A percentile compares a stretch with the other conserved stretches of the same genome.
These are phyloP conservation scores for Thera obeliscata DNA, from an alignment of 2,888 invertebrate species.

Conservation along the genomic window DNA sequence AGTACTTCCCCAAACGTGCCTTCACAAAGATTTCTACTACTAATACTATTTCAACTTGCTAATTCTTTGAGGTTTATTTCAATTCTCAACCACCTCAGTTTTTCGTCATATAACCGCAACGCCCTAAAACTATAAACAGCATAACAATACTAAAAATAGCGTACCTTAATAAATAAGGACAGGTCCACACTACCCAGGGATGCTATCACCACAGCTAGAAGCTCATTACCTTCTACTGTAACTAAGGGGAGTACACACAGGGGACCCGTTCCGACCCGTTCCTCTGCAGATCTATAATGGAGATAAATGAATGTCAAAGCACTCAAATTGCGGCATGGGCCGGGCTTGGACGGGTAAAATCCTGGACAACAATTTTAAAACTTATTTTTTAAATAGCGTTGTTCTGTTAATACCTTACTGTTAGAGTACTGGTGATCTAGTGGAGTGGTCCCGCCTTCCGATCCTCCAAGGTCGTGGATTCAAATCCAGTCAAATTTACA, in stretches of 20 bases:
- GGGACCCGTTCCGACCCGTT: slow-evolving; percentile 60
- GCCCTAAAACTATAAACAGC: background rate
- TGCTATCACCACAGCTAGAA: slow-evolving; percentile 40
- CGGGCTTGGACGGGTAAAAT: slow-evolving; percentile 1
- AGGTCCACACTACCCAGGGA: slow-evolving; percentile 34
- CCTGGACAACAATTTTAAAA: slow-evolving; percentile 19
- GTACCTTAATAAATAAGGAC: slow-evolving; percentile 39
- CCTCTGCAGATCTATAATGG: slow-evolving; percentile 73
- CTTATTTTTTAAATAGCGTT: background rate
- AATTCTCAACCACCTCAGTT: too few species aligned
- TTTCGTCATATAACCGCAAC: too few species aligned
- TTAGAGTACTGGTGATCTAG: too few species aligned
- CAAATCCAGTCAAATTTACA: too few species aligned
- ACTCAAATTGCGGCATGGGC: slow-evolving; percentile 65
- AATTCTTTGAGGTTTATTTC: too few species aligned
- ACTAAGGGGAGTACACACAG: slow-evolving; percentile 54
- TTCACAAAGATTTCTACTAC: too few species aligned
- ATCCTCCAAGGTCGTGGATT: too few species aligned
- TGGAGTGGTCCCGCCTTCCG: too few species aligned
- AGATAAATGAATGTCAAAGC: slow-evolving; percentile 82
- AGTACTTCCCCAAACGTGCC: too few species aligned
- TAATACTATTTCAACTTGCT: too few species aligned
- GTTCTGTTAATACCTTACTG: too few species aligned
- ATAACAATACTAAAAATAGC: slow-evolving; percentile 27
- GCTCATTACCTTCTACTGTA: slow-evolving; percentile 41